Evolutionary conservation across 2,888 invertebrate genomes (phyloP), one percentile per base, ranked within the genome.

Genomic region (Mantis religiosa): DNA sequence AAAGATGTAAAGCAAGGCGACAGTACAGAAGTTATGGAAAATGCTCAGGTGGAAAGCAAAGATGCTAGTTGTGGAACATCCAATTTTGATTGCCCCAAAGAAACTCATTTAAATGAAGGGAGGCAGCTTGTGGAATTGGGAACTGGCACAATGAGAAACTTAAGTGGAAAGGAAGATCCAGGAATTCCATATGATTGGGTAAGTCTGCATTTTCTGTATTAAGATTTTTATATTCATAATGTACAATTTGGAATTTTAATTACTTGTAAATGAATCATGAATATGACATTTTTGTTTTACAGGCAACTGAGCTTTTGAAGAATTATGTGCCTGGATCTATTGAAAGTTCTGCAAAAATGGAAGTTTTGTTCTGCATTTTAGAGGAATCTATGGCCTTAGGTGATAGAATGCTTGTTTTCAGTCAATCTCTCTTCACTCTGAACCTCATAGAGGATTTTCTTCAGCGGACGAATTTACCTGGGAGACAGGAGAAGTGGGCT

Each of bases 361-460:
- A 97, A 91, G 95, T 99, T 84, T 96, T 99, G 92, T 97, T 99
- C 93, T 97, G 97, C 91, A 97, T 99, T 90, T 94, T 99, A 87
- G 96, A 97, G 91, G 98, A 98, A 93, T 97, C 98, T 91, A 96
- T 99, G 88, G 95, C 95, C 89, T 93, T 97, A 90, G 98, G 98
- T 1, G 99, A 99, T 93, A 96, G 99, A 90, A 94, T 99, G 89
- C 94, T 99, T 88, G 95, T 99, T 6, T 99, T 99, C 93, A 99
- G 99, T 91, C 99, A 99, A 93, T 99, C 98, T 92, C 94, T 99
- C 89, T 97, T 99, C 91, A 99, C 99, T 0, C 94, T 99, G 91
- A 98, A 98, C 94, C 95, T 99, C 90, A 97, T 99, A 90, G 99
- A 99, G 94, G 97, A 98, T 92, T 98, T 98, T 93, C 94, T 99